Percentiles rank a stretch among this genome's conserved stretches.
Evolutionary conservation across 2,888 invertebrate genomes (phyloP).

Genomic region (Drosophila testacea): DNA sequence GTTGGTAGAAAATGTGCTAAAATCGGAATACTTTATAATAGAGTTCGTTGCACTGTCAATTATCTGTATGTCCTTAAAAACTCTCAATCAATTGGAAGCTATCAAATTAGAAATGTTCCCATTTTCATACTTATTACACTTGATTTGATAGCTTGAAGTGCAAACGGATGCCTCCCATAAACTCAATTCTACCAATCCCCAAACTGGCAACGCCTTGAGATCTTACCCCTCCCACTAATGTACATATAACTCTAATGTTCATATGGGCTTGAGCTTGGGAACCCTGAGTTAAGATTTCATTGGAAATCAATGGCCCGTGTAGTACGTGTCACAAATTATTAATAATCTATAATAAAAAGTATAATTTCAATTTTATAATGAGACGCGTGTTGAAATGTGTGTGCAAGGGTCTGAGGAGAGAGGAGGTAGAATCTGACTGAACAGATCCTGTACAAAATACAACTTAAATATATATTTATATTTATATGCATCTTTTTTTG

Average conservation of each 20-base stretch:
- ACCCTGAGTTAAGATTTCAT: conserved; percentile 51
- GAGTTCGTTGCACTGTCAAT: too few relatives aligned
- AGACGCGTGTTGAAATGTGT: conserved; percentile 74
- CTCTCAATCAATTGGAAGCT: too few relatives aligned
- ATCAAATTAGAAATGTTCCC: conserved; percentile 2
- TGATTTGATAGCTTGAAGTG: not conserved
- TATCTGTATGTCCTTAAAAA: too few relatives aligned
- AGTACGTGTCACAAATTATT: conserved; percentile 80
- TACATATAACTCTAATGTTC: not conserved
- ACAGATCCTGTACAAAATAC: conserved; percentile 40
- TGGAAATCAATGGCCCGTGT: conserved; percentile 64
- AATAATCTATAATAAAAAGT: conserved; percentile 78
- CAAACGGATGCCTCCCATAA: conserved; percentile 7
- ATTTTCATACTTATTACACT: conserved; percentile 8
- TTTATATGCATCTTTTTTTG: conserved; percentile 4
- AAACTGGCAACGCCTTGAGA: conserved; percentile 7
- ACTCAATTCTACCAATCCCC: conserved; percentile 3
- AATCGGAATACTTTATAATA: too few relatives aligned
- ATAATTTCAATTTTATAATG: conserved; percentile 77
- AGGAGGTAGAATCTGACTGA: not conserved
- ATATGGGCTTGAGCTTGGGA: conserved; percentile 9
- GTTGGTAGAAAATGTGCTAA: too few relatives aligned
- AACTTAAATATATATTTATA: conserved; percentile 8
- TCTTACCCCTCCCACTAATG: not conserved
- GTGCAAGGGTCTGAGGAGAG: not conserved